A percentile compares a stretch with the other conserved stretches of the same genome.
Evolutionary conservation across 2,113 vertebrate species (phyloP).

Genomic region (Pelmatolapia mariae): DNA sequence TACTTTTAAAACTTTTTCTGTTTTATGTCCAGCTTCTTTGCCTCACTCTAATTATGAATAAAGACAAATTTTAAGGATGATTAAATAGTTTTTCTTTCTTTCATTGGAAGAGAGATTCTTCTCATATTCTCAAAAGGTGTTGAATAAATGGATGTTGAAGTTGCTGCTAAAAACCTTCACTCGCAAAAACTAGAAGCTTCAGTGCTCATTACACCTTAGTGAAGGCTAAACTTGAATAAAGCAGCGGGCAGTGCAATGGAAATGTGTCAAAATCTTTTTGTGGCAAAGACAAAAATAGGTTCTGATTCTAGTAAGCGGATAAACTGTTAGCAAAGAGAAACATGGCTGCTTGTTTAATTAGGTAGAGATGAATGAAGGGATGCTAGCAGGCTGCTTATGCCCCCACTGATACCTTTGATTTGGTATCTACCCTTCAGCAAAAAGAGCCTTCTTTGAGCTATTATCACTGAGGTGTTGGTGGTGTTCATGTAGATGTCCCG

Average conservation of each 20-base stretch:
- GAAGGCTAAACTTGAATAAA: neutral
- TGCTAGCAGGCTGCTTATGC: neutral
- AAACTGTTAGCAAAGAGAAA: neutral
- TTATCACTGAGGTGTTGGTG: neutral
- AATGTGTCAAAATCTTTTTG: neutral
- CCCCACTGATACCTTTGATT: constrained; percentile 5
- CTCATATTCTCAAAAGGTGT: neutral
- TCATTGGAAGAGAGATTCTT: neutral
- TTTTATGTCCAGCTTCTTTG: neutral
- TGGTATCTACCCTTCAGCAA: neutral
- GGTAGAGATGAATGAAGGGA: neutral
- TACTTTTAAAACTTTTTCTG: neutral
- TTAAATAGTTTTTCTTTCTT: neutral
- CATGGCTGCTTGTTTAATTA: neutral
- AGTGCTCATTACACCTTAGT: neutral
- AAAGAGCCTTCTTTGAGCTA: neutral
- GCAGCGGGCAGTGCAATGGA: neutral
- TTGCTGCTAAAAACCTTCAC: neutral
- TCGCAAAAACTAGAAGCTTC: neutral
- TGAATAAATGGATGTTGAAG: neutral
- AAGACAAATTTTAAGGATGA: neutral
- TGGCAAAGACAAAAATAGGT: neutral
- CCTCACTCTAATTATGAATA: neutral
- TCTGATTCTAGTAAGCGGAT: neutral
- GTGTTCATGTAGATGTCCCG: neutral